Base-by-base conservation (phyloP, 2,888 invertebrate species). In the Latrodectus hesperus region DNA sequence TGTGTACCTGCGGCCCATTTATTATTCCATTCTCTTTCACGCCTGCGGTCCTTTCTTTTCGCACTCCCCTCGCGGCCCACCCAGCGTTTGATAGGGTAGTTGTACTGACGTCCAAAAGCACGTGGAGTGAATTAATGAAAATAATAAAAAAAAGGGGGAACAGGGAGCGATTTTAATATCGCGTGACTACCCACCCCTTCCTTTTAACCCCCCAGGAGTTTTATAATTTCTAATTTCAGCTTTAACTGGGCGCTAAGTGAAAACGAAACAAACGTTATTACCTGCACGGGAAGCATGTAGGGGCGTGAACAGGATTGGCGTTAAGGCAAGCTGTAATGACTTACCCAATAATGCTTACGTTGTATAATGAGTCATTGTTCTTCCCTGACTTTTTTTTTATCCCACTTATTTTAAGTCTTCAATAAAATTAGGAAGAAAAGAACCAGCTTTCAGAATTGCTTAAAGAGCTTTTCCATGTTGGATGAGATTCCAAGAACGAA, bases 321-420 rank as follows among this genome's bases (percentile, higher is more conserved):
- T 80, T 67, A 53, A 22, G 51, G 81, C 81, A 65, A 53, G 73
- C 53, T 73, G 67, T 81, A 81, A 81, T 81, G 81, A 73, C 73
- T 81, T 72, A 64, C 67, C 17, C 53, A 72, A 81, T 81, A 81
- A 81, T 81, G 67, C 67, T 74, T 67, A 26, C n/a, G 65, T n/a
- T 52, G 81, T 67, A 81, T 74, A 81, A 81, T 81, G 81, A 81
- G 67, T 81, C 81, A 81, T 81, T 81, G 81, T 81, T 67, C 81
- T 55, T 16, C 77, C 51, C 17, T 77, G 17, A 51, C 38, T 38
- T 38, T 38, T 38, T 38, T 38, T 38, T 38, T 38, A 38, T 38
- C 38, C 38, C 6, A 38, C 38, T 38, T 81, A 81, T 74, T 81
- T 81, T 81, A 81, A 81, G 72, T 80, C 72, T n/a, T 68, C n/a